Base-by-base conservation (phyloP, 1,140 invertebrate species). In the Pachypeltis micranthus region DNA sequence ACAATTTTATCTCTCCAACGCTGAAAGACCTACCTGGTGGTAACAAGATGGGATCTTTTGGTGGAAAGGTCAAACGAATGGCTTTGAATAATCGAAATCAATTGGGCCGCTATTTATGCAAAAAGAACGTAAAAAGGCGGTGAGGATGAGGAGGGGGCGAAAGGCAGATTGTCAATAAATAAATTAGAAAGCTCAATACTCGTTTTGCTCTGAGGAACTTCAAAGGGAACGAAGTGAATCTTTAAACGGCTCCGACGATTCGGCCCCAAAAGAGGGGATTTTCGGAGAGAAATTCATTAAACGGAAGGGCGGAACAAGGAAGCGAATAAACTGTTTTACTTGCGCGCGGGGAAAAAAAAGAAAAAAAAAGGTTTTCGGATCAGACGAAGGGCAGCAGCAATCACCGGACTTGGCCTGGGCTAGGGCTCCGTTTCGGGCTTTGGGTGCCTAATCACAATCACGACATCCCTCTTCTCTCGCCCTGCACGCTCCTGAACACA, bases 371-470 rank as follows among this genome's bases (percentile, higher is more conserved):
- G 19, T 10, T 21, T 51, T 51, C 47, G 12, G 47, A 51, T 51
- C 47, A 51, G 23, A 21, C n/a, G n/a, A n/a, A n/a, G n/a, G n/a
- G n/a, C n/a, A 51, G 47, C 47, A 51, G 47, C 47, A 51, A 51
- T 51, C 47, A 51, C 47, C 47, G 47, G 47, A 51, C 47, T 21
- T 51, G 12, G 12, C 47, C 47, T 10, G 12, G 7, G 7, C n/a
- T n/a, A n/a, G n/a, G n/a, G n/a, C n/a, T n/a, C n/a, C n/a, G n/a
- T n/a, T n/a, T n/a, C n/a, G n/a, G n/a, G n/a, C n/a, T n/a, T n/a
- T n/a, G n/a, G n/a, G n/a, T n/a, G n/a, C n/a, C n/a, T 51, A 51
- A 51, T 51, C 47, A 51, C 7, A 51, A 51, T 51, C 47, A 51
- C 47, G 23, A 21, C 12, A 21, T 10, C 21, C 4, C 12, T 4